Percentiles rank a stretch among this genome's conserved stretches.
These are phyloP conservation scores for Laodelphax striatellus DNA, from an alignment of 1,140 invertebrate genomes.

Conservation along the genomic window DNA sequence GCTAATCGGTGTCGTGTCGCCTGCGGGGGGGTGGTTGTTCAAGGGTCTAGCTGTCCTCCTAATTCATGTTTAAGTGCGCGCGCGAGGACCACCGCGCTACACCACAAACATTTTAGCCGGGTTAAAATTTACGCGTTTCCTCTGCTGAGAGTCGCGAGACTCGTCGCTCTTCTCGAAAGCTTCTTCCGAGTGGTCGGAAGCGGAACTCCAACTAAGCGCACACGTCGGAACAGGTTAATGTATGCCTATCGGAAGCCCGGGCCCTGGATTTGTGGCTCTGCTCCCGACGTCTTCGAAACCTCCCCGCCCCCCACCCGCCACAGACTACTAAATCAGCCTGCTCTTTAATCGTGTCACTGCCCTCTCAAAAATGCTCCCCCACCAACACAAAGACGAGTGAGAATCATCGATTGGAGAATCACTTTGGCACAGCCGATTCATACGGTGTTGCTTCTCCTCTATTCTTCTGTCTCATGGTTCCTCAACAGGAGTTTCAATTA, in stretches of 20 bases:
- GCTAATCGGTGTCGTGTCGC: too few relatives aligned
- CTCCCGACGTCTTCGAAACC: background rate
- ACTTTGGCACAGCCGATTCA: too few relatives aligned
- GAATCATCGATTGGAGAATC: too few relatives aligned
- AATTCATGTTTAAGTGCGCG: conserved; percentile 1
- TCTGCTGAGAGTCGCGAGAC: background rate
- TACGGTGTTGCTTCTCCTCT: too few relatives aligned
- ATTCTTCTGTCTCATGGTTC: too few relatives aligned
- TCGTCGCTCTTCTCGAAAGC: background rate
- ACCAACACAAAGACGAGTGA: too few relatives aligned
- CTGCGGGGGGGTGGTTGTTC: too few relatives aligned
- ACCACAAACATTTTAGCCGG: background rate
- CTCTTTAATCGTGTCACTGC: too few relatives aligned
- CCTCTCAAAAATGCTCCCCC: too few relatives aligned
- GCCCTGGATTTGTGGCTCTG: background rate
- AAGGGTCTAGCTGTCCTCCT: background rate
- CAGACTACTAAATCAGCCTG: too few relatives aligned
- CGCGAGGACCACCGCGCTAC: background rate
- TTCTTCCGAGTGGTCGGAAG: conserved; percentile 1
- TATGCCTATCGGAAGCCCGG: conserved; percentile 1
- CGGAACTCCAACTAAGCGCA: conserved; percentile 2
- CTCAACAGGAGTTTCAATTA: too few relatives aligned
- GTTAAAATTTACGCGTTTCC: conserved; percentile 1
- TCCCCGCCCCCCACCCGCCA: too few relatives aligned
- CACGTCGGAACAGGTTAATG: conserved; percentile 2